Evolutionary conservation across 2,888 invertebrate genomes (phyloP).

Genomic region (Cephonodes hylas): DNA sequence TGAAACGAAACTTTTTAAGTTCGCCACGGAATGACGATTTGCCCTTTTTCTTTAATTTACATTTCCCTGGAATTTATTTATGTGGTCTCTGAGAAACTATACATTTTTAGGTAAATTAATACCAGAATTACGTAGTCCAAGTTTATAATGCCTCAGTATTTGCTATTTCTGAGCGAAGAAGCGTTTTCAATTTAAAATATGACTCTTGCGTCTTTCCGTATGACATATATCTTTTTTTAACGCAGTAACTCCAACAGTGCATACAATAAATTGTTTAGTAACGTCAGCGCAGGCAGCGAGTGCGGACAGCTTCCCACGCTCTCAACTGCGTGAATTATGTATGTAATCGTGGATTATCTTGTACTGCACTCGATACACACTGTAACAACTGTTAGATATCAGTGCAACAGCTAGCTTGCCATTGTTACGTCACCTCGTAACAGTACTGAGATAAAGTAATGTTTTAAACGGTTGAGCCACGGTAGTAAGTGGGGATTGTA

Average conservation of each 20-base stretch:
- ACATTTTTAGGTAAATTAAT: no score
- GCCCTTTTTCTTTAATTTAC: background rate
- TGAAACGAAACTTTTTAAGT: conserved; percentile 33
- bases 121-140: no score
- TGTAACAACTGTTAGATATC: background rate
- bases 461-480: background rate
- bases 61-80: background rate
- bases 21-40: background rate
- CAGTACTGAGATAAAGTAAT: background rate
- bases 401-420: background rate
- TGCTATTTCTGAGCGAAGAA: no score
- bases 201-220: background rate
- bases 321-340: conserved; percentile 4
- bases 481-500: no score
- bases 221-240: background rate
- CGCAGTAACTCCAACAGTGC: background rate
- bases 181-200: no score
- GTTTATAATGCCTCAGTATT: no score
- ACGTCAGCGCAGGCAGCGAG: background rate
- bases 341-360: conserved; percentile 6
- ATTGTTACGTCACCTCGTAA: background rate
- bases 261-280: background rate
- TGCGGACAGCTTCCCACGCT: conserved; percentile 1
- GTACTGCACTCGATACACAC: background rate
- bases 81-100: background rate